Conservation (phyloP, 2,113 vertebrate genomes). For the Rhabdomys dilectus region DNA sequence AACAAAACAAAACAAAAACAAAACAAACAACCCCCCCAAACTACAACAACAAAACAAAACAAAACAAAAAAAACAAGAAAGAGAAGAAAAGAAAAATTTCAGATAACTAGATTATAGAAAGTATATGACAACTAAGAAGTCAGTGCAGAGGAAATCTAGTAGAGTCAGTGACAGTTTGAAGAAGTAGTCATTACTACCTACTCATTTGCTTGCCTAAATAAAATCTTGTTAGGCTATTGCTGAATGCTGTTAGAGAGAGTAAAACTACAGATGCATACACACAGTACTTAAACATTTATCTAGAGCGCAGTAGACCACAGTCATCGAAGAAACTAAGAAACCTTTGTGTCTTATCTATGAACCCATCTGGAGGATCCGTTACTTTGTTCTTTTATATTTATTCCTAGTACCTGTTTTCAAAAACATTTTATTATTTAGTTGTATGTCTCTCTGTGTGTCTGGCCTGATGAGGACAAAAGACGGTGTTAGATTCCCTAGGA, state of each 20-base stretch:
- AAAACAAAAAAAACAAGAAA: not conserved
- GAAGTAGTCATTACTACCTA: not conserved
- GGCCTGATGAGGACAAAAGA: not conserved
- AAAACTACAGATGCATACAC: not conserved
- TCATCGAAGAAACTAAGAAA: constrained; percentile 34
- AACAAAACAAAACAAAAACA: too few species aligned
- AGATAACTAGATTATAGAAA: not conserved
- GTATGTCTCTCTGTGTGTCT: not conserved
- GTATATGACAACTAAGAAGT: not conserved
- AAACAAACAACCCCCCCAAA: too few species aligned
- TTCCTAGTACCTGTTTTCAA: not conserved
- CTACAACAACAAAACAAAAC: too few species aligned
- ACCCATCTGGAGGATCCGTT: not conserved
- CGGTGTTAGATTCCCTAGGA: not conserved
- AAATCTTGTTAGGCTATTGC: not conserved
- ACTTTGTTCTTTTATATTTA: not conserved
- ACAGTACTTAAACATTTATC: not conserved
- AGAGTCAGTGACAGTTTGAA: not conserved
- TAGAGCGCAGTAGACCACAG: not conserved
- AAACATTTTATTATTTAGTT: not conserved
- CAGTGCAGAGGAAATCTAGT: not conserved
- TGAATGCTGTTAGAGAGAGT: not conserved
- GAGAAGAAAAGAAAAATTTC: not conserved
- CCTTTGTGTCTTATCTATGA: not conserved
- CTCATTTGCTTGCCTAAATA: not conserved